These are phyloP conservation scores for Seriola dumerili DNA, from an alignment of 2,113 vertebrate species.

Conservation along the genomic window DNA sequence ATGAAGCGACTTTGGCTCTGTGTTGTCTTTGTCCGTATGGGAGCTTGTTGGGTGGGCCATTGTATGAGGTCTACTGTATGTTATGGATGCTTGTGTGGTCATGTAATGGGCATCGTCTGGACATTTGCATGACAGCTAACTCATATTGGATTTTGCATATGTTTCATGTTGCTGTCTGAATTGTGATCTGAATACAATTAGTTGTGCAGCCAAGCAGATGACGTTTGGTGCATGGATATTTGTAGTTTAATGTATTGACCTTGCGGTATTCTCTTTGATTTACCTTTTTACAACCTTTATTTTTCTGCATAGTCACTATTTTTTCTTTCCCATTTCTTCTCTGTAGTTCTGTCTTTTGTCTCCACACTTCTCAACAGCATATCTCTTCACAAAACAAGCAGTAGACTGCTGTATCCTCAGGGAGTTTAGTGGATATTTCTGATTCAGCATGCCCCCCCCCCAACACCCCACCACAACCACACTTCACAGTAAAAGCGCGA, in stretches of 20 bases:
- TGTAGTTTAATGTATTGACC: neutral
- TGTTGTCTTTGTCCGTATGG: too few relatives aligned
- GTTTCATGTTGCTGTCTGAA: neutral
- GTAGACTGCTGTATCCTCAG: constrained; percentile 13
- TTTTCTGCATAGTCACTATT: neutral
- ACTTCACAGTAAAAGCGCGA: constrained; percentile 26
- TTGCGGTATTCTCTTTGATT: neutral
- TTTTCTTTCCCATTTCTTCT: constrained; percentile 2
- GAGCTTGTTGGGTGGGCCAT: too few relatives aligned
- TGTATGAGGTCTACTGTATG: too few relatives aligned
- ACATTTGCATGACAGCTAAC: too few relatives aligned
- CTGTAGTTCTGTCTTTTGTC: neutral
- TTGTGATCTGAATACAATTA: neutral
- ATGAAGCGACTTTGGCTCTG: too few relatives aligned
- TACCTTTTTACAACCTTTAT: neutral
- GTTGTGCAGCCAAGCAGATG: neutral
- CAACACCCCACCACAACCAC: neutral
- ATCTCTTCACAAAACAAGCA: constrained; percentile 37
- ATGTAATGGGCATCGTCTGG: too few relatives aligned
- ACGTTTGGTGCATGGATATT: neutral
- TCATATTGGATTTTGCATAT: too few relatives aligned
- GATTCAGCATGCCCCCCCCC: constrained; percentile 14
- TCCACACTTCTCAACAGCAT: neutral
- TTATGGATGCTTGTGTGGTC: too few relatives aligned
- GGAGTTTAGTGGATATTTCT: constrained; percentile 34